phyloP scores from a whole-genome alignment of 2,888 invertebrate genomes.

The Temnothorax unifasciatus region DNA sequence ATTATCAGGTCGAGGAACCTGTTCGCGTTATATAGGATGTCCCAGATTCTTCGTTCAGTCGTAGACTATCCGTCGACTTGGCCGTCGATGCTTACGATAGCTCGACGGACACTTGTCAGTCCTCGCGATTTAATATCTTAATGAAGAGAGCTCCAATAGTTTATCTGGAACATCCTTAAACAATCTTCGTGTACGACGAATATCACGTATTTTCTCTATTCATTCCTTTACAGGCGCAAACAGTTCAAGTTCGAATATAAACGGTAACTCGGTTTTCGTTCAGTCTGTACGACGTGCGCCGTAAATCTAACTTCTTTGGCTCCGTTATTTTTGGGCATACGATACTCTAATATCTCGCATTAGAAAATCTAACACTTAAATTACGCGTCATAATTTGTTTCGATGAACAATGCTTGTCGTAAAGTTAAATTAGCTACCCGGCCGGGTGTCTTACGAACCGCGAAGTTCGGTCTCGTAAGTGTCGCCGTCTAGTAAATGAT shows the following conservation, averaged over 20 bases:
- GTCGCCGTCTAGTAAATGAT: neutral
- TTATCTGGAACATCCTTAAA: constrained; percentile 8
- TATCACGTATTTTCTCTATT: neutral
- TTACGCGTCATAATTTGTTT: constrained; percentile 12
- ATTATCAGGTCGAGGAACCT: constrained; percentile 18
- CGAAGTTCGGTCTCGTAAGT: neutral
- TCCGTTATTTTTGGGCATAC: constrained; percentile 32
- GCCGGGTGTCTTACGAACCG: neutral
- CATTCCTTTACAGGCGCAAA: neutral
- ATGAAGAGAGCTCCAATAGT: neutral
- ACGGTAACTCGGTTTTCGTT: constrained; percentile 22
- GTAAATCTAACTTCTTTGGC: constrained; percentile 44
- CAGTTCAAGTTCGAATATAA: constrained; percentile 19
- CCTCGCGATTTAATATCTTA: constrained; percentile 3
- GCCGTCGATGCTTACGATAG: neutral
- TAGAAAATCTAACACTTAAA: constrained; percentile 44
- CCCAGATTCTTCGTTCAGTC: neutral
- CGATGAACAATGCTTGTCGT: constrained; percentile 1
- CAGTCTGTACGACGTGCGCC: constrained; percentile 6
- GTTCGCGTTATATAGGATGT: neutral
- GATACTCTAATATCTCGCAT: constrained; percentile 18
- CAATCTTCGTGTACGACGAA: neutral
- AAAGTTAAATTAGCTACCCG: constrained; percentile 8
- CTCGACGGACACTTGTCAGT: neutral
- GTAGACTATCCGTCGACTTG: neutral